A percentile compares a stretch with the other conserved stretches of the same genome.
Conservation (phyloP, 2,797 vertebrate genomes). For the Phataginus tetradactyla region DNA sequence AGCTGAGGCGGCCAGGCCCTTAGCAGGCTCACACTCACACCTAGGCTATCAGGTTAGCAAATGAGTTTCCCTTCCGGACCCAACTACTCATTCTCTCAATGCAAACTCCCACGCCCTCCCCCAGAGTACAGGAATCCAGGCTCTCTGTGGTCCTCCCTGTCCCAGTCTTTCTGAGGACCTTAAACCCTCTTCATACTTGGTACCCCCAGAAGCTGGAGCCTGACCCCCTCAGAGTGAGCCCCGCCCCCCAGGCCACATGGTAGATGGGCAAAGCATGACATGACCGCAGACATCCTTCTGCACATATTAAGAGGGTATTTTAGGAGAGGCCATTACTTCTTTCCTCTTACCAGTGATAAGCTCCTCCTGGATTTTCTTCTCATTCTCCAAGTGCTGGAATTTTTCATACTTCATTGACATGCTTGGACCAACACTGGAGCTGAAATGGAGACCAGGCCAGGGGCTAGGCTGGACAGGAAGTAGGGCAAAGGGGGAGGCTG, state of each 20-base stretch:
- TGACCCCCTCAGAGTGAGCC: background rate
- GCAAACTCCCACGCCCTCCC: too few relatives aligned
- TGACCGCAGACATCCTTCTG: background rate
- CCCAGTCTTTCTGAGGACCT: background rate
- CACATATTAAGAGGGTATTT: background rate
- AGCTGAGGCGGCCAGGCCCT: background rate
- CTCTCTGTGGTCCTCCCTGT: background rate
- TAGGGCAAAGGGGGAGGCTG: background rate
- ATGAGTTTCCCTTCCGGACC: background rate
- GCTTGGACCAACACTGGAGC: background rate
- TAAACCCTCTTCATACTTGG: background rate
- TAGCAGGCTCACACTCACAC: background rate
- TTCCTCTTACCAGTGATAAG: slow-evolving; percentile 26
- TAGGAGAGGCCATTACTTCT: background rate
- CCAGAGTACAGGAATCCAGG: background rate
- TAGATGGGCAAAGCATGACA: background rate
- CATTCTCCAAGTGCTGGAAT: background rate
- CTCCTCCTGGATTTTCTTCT: background rate
- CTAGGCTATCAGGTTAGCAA: too few relatives aligned
- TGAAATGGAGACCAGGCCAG: background rate
- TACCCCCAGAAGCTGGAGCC: background rate
- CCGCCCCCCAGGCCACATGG: background rate
- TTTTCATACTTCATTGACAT: slow-evolving; percentile 63
- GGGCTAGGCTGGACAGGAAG: background rate
- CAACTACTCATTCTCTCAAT: too few relatives aligned